Evolutionary conservation across 2,888 invertebrate genomes (phyloP).

Genomic region (Rhyacophila evoluta): DNA sequence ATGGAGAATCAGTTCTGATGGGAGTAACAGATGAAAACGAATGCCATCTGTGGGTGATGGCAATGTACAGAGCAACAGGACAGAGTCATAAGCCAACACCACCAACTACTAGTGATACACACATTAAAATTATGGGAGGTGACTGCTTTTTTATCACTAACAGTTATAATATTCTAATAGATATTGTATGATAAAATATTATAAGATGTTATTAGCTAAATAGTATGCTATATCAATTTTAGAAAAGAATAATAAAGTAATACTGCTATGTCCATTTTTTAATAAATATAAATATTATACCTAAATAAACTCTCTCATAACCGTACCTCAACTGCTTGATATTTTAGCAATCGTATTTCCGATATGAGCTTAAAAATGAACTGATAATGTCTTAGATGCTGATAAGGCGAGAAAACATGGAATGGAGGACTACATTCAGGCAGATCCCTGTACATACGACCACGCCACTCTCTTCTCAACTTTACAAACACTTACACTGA

Average conservation of each 20-base stretch:
- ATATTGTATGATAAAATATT: too few relatives aligned
- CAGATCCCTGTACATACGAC: constrained; percentile 98
- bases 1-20: constrained; percentile 96
- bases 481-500: constrained; percentile 92
- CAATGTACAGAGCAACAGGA: constrained; percentile 98
- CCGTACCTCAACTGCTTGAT: too few relatives aligned
- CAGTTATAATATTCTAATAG: too few relatives aligned
- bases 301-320: too few relatives aligned
- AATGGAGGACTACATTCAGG: constrained; percentile 99
- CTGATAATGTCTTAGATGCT: constrained; percentile 74
- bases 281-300: too few relatives aligned
- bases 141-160: constrained; percentile 59
- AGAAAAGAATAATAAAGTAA: too few relatives aligned
- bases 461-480: constrained; percentile 93
- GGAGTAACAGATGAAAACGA: constrained; percentile 98
- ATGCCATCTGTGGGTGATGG: constrained; percentile 99
- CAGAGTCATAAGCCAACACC: constrained; percentile 99
- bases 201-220: too few relatives aligned
- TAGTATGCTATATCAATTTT: too few relatives aligned
- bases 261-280: too few relatives aligned
- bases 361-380: not conserved
- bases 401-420: constrained; percentile 98
- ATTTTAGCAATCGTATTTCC: too few relatives aligned
- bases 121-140: constrained; percentile 89
- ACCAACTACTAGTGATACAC: constrained; percentile 81